phyloP scores from a whole-genome alignment of 2,797 vertebrate species.

The Telmatherina bonti region DNA sequence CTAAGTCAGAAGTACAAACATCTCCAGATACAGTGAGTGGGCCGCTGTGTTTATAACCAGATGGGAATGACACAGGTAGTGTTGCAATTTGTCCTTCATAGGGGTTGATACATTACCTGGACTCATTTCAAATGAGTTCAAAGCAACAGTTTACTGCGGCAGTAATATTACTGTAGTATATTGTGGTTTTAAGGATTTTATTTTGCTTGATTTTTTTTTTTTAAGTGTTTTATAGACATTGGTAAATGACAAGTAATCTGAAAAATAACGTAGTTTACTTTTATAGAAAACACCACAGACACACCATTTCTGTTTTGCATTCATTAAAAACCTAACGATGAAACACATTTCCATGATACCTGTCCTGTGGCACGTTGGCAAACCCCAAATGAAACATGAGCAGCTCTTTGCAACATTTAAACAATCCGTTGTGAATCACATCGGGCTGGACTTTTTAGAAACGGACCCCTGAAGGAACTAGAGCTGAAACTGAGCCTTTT shows the following conservation, averaged over 20 bases:
- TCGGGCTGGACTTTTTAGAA: not conserved
- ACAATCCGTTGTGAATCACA: not conserved
- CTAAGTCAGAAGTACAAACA: constrained; percentile 67
- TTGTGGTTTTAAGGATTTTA: too few relatives aligned
- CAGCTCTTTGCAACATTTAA: not conserved
- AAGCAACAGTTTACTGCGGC: too few relatives aligned
- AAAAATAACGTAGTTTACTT: too few relatives aligned
- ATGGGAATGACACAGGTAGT: constrained; percentile 30
- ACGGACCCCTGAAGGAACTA: not conserved
- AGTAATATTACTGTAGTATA: too few relatives aligned
- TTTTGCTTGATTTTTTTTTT: too few relatives aligned
- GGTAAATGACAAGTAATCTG: too few relatives aligned
- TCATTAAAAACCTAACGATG: not conserved
- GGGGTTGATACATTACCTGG: not conserved
- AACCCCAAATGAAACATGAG: not conserved
- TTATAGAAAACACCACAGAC: not conserved
- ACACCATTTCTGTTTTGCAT: too few relatives aligned
- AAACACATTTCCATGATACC: not conserved
- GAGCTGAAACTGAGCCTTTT: not conserved
- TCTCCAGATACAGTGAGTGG: constrained; percentile 47
- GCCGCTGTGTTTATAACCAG: constrained; percentile 45
- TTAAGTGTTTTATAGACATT: too few relatives aligned
- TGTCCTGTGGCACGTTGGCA: not conserved
- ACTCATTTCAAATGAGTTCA: too few relatives aligned
- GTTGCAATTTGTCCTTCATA: constrained; percentile 30